These are phyloP conservation scores for Phylloscopus whistleri DNA, from an alignment of 2,113 vertebrate species.

Conservation along the genomic window DNA sequence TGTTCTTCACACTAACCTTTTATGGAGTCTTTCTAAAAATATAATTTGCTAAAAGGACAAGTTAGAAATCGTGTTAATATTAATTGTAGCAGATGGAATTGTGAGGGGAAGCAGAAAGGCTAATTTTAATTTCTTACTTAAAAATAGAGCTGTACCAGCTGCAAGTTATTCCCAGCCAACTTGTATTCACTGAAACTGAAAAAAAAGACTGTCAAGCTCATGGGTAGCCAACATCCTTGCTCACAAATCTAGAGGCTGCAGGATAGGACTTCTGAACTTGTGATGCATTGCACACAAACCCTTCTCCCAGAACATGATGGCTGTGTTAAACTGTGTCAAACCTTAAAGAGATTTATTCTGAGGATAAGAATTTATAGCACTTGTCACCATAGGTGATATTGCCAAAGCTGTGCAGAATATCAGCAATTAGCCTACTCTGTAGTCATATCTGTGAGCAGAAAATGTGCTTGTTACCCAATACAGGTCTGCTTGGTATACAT, in stretches of 20 bases:
- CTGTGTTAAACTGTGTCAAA: constrained; percentile 29
- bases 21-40: constrained; percentile 55
- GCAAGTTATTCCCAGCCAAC: constrained; percentile 58
- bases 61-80: constrained; percentile 55
- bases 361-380: constrained; percentile 36
- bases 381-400: constrained; percentile 22
- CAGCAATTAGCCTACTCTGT: not conserved
- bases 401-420: constrained; percentile 29
- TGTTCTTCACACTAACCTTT: constrained; percentile 16
- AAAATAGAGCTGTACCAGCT: constrained; percentile 66
- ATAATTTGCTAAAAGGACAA: constrained; percentile 37
- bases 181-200: constrained; percentile 20
- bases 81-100: constrained; percentile 69
- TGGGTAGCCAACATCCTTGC: not conserved
- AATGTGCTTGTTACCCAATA: constrained; percentile 13
- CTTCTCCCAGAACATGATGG: not conserved
- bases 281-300: not conserved
- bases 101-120: constrained; percentile 44
- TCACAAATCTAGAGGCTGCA: not conserved
- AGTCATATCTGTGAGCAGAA: constrained; percentile 1
- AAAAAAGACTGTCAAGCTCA: constrained; percentile 14
- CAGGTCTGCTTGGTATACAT: constrained; percentile 36
- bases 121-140: constrained; percentile 60
- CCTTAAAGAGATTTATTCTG: constrained; percentile 23
- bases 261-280: not conserved